Evolutionary conservation across 2,888 invertebrate genomes (phyloP).

Genomic region (Eretmocerus hayati): DNA sequence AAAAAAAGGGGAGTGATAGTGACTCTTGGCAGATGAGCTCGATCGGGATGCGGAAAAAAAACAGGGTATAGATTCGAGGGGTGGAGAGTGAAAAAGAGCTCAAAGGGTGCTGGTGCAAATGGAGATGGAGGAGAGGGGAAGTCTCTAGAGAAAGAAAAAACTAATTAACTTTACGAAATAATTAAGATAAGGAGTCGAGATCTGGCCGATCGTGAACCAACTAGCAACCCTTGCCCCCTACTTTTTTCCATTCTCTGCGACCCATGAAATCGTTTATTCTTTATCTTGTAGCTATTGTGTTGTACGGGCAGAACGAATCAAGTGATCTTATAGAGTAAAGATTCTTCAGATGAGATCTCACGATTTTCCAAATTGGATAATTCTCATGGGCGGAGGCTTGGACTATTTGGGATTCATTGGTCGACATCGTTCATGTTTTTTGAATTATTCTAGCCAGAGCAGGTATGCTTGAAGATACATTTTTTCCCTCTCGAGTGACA

Average conservation of each 20-base stretch:
- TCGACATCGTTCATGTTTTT: too few species aligned
- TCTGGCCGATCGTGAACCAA: conserved; percentile 35
- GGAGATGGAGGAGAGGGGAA: too few species aligned
- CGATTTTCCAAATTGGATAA: too few species aligned
- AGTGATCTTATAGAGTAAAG: too few species aligned
- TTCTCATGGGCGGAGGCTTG: too few species aligned
- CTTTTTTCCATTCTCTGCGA: background rate
- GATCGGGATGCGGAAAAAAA: background rate
- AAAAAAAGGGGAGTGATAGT: background rate
- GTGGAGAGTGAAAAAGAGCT: conserved; percentile 27
- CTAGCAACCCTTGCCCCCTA: conserved; percentile 25
- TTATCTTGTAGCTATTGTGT: background rate
- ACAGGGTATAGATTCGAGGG: conserved; percentile 16
- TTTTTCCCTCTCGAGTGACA: too few species aligned
- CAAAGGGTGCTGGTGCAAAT: too few species aligned
- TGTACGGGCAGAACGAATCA: conserved; percentile 8
- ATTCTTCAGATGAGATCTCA: too few species aligned
- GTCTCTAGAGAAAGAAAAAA: conserved; percentile 34
- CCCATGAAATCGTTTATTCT: background rate
- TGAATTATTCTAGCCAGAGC: too few species aligned
- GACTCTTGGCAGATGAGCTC: conserved; percentile 1
- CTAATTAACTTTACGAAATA: conserved; percentile 44
- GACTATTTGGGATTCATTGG: too few species aligned
- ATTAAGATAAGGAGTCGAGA: conserved; percentile 42
- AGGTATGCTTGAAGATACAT: too few species aligned